Evolutionary conservation across 2,888 invertebrate genomes (phyloP).

Genomic region (Clepsis dumicolana): DNA sequence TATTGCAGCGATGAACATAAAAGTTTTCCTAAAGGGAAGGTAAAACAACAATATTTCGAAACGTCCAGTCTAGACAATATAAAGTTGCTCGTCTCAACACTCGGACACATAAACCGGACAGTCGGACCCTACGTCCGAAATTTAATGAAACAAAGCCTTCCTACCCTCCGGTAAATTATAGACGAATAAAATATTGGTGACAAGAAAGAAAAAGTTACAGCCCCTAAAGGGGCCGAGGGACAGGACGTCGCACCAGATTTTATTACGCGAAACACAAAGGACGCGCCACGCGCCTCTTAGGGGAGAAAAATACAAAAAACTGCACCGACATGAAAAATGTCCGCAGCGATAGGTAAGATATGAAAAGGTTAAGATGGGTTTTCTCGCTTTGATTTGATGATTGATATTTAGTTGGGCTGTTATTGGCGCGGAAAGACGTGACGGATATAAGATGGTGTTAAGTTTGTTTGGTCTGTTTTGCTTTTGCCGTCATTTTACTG

Average conservation of each 20-base stretch:
- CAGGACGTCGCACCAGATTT: slow-evolving; percentile 72
- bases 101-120: slow-evolving; percentile 56
- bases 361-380: slow-evolving; percentile 22
- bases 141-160: slow-evolving; percentile 73
- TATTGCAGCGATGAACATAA: neutral
- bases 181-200: slow-evolving; percentile 76
- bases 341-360: slow-evolving; percentile 40
- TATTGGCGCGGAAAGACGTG: neutral
- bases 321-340: slow-evolving; percentile 56
- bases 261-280: slow-evolving; percentile 74
- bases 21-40: neutral
- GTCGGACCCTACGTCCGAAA: slow-evolving; percentile 53
- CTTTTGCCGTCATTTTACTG: too few relatives aligned
- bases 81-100: slow-evolving; percentile 23
- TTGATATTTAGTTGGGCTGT: slow-evolving; percentile 10
- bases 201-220: slow-evolving; percentile 75
- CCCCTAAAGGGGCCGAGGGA: slow-evolving; percentile 72
- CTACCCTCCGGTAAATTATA: slow-evolving; percentile 70
- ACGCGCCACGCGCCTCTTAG: slow-evolving; percentile 64
- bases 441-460: neutral
- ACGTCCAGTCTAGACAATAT: slow-evolving; percentile 39
- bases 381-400: slow-evolving; percentile 10
- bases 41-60: slow-evolving; percentile 11
- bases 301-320: slow-evolving; percentile 59
- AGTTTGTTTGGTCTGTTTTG: neutral